These are phyloP conservation scores for Trichogramma dendrolimi DNA, from an alignment of 2,888 invertebrate genomes.

Conservation along the genomic window DNA sequence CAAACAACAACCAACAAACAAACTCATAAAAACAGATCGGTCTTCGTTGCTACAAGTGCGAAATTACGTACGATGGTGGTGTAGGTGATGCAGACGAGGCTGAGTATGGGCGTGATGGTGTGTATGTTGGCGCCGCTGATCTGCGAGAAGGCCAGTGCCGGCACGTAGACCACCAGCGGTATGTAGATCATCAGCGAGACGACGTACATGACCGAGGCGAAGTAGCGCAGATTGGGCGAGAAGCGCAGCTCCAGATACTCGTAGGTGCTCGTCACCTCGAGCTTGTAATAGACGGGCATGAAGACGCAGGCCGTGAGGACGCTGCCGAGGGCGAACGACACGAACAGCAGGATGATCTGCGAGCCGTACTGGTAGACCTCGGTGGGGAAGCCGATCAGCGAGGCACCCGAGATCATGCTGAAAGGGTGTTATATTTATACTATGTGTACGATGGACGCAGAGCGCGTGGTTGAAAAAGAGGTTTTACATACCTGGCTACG, in stretches of 20 bases:
- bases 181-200: slow-evolving; percentile 60
- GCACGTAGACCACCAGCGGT: slow-evolving; percentile 69
- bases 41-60: slow-evolving; percentile 6
- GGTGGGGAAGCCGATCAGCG: slow-evolving; percentile 69
- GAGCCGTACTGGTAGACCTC: slow-evolving; percentile 72
- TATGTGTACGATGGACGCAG: neutral
- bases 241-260: slow-evolving; percentile 67
- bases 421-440: slow-evolving; percentile 40
- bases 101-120: slow-evolving; percentile 64
- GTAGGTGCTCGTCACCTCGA: slow-evolving; percentile 68
- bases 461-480: neutral
- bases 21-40: slow-evolving; percentile 41
- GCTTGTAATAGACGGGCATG: slow-evolving; percentile 66
- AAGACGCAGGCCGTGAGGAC: slow-evolving; percentile 57
- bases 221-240: slow-evolving; percentile 57
- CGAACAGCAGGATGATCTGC: slow-evolving; percentile 53
- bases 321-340: slow-evolving; percentile 56
- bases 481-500: slow-evolving; percentile 70
- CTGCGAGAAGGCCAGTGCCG: slow-evolving; percentile 66
- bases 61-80: slow-evolving; percentile 63
- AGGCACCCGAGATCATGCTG: slow-evolving; percentile 72
- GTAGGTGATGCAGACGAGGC: slow-evolving; percentile 71
- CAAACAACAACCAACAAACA: slow-evolving; percentile 63
- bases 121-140: slow-evolving; percentile 68
- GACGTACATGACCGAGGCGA: slow-evolving; percentile 61